Evolutionary conservation across 2,113 vertebrate genomes (phyloP).

Genomic region (Nipponia nippon): DNA sequence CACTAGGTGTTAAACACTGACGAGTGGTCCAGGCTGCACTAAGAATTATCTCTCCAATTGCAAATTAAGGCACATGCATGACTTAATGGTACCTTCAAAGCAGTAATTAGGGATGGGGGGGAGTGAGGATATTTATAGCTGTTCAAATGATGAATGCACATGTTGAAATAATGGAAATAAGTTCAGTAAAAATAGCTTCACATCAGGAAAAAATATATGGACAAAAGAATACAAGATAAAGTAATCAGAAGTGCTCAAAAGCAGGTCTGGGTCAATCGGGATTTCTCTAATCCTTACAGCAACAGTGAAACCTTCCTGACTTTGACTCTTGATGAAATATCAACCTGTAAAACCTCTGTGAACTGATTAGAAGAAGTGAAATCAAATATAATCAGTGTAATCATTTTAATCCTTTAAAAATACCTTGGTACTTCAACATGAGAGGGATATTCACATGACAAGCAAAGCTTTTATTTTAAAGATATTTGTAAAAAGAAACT

Average conservation of each 20-base stretch:
- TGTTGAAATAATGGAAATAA: background rate
- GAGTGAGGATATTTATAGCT: background rate
- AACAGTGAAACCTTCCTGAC: background rate
- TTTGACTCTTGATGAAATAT: background rate
- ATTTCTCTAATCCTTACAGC: background rate
- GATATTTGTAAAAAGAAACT: background rate
- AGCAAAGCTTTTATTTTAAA: background rate
- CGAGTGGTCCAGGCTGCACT: background rate
- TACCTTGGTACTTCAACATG: background rate
- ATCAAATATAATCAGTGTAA: background rate
- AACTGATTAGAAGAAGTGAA: background rate
- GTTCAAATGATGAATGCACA: background rate
- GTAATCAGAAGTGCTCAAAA: background rate
- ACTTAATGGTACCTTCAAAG: background rate
- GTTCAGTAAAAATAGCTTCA: background rate
- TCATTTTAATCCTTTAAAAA: background rate
- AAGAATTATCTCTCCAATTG: background rate
- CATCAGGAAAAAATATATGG: background rate
- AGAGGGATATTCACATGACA: background rate
- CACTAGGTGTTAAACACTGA: background rate
- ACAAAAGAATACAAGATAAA: background rate
- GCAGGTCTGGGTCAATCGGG: background rate
- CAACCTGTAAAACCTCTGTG: background rate
- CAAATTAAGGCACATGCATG: background rate
- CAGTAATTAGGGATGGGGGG: background rate